Percentiles rank a stretch among this genome's conserved stretches.
Evolutionary conservation across 2,113 vertebrate genomes (phyloP).

Genomic region (Indri indri): DNA sequence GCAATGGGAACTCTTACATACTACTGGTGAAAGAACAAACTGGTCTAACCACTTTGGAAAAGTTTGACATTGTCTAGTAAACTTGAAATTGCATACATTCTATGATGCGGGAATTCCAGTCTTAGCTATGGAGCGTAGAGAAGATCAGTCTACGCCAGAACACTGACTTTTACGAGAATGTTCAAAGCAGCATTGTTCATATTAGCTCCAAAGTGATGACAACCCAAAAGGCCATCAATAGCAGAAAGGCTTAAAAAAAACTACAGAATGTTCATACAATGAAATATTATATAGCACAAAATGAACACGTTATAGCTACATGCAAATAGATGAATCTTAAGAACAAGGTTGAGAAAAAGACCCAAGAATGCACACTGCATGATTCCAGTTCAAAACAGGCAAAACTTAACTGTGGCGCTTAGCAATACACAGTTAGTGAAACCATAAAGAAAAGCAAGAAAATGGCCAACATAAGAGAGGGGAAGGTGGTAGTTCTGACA

Average conservation of each 20-base stretch:
- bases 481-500: background rate
- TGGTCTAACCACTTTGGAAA: background rate
- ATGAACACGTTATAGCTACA: background rate
- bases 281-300: background rate
- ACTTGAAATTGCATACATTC: background rate
- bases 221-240: background rate
- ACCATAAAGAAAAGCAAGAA: background rate
- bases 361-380: background rate
- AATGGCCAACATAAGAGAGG: background rate
- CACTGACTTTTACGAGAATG: background rate
- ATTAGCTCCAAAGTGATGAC: background rate
- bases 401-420: background rate
- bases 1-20: background rate
- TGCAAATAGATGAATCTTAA: background rate
- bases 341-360: background rate
- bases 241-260: background rate
- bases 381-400: background rate
- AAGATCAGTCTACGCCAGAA: background rate
- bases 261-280: background rate
- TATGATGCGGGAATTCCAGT: background rate
- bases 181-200: background rate
- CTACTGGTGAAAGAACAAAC: background rate
- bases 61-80: background rate
- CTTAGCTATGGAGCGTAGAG: background rate
- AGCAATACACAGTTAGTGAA: background rate